A percentile compares a stretch with the other conserved stretches of the same genome.
phyloP scores from a whole-genome alignment of 1,140 invertebrate species.

The Musca vetustissima region DNA sequence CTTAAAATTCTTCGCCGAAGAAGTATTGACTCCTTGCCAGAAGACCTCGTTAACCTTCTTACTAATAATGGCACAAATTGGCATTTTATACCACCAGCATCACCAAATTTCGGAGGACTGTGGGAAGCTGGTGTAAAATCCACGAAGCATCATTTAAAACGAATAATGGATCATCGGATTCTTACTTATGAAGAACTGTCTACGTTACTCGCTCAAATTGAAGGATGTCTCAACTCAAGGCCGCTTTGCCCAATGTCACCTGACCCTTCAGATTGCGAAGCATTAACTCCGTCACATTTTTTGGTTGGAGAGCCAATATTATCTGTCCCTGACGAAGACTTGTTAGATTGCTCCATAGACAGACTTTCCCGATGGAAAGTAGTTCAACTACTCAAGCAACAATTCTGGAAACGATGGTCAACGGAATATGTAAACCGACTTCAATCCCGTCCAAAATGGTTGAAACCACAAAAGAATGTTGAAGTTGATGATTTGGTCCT shows the following conservation, averaged over 20 bases:
- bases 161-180: neutral
- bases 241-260: neutral
- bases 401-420: conserved; percentile 11
- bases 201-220: conserved; percentile 32
- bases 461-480: neutral
- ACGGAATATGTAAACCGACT: conserved; percentile 1
- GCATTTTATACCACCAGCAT: conserved; percentile 37
- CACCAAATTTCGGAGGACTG: conserved; percentile 43
- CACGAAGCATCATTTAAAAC: conserved; percentile 24
- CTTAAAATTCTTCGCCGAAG: neutral
- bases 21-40: conserved; percentile 1
- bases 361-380: neutral
- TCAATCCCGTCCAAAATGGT: conserved; percentile 2
- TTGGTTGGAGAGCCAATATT: neutral
- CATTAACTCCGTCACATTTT: conserved; percentile 19
- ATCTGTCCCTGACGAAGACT: neutral
- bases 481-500: neutral
- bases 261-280: neutral
- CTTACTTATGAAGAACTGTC: conserved; percentile 25
- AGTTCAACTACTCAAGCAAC: neutral
- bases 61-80: conserved; percentile 31
- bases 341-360: neutral
- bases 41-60: neutral
- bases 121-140: conserved; percentile 41
- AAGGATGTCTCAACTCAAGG: conserved; percentile 32